Conservation (phyloP, 2,888 invertebrate genomes). For the Noctua fimbriata region DNA sequence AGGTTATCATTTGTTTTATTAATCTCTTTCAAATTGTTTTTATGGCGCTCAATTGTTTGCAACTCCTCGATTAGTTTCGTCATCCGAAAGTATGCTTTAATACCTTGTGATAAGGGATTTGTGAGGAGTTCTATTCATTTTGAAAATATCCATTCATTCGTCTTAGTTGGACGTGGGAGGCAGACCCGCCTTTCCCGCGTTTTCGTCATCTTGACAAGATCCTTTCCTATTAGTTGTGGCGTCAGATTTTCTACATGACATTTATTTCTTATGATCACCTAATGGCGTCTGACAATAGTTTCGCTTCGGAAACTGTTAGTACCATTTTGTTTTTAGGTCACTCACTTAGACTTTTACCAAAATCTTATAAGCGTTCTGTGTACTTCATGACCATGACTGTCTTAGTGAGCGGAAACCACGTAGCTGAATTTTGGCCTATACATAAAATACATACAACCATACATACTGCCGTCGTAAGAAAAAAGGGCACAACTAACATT, state of each 20-base stretch:
- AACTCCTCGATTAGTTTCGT: neutral
- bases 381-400: neutral
- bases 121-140: constrained; percentile 26
- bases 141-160: constrained; percentile 72
- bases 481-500: no score
- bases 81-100: constrained; percentile 23
- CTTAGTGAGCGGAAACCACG: neutral
- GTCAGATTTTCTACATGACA: constrained; percentile 66
- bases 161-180: constrained; percentile 75
- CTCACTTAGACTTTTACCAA: neutral
- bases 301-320: neutral
- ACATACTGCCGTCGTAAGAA: no score
- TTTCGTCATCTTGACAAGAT: constrained; percentile 74
- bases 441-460: no score
- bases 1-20: constrained; percentile 54
- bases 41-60: neutral
- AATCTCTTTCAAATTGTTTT: constrained; percentile 11
- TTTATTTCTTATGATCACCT: constrained; percentile 48
- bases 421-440: no score
- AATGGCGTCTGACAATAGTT: constrained; percentile 13
- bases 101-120: constrained; percentile 27
- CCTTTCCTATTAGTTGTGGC: constrained; percentile 68
- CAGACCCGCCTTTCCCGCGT: constrained; percentile 81
- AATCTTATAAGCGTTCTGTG: neutral
- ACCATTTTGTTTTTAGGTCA: constrained; percentile 19